A percentile compares a stretch with the other conserved stretches of the same genome.
These are phyloP conservation scores for Drosophila mimetica DNA, from an alignment of 2,888 invertebrate genomes.

Conservation along the genomic window DNA sequence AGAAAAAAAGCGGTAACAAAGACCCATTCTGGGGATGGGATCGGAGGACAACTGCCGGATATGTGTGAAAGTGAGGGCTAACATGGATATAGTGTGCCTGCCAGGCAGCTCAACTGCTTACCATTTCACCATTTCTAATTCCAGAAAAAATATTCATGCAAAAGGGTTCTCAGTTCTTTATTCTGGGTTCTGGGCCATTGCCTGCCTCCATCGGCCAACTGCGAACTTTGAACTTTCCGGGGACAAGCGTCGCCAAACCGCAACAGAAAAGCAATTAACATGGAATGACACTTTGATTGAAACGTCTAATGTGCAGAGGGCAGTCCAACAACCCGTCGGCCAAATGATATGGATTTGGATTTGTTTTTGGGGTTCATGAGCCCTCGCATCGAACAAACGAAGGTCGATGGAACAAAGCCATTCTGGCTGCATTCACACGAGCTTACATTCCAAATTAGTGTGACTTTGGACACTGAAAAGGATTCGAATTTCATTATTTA, in stretches of 20 bases:
- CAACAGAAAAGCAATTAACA: constrained; percentile 51
- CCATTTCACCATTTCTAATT: constrained; percentile 43
- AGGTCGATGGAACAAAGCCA: constrained; percentile 12
- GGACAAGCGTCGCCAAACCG: constrained; percentile 39
- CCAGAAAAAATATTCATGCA: constrained; percentile 28
- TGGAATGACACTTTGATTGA: constrained; percentile 53
- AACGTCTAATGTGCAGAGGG: constrained; percentile 35
- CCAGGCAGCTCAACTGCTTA: constrained; percentile 38
- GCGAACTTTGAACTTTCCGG: constrained; percentile 48
- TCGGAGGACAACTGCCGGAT: constrained; percentile 42
- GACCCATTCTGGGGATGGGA: constrained; percentile 23
- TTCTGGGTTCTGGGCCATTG: constrained; percentile 18
- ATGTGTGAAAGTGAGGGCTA: constrained; percentile 69
- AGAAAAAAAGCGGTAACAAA: constrained; percentile 14
- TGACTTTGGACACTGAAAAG: neutral
- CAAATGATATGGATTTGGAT: constrained; percentile 13
- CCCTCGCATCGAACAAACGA: neutral
- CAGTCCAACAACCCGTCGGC: constrained; percentile 28
- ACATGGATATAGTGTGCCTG: constrained; percentile 24
- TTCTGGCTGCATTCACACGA: constrained; percentile 7
- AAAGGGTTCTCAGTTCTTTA: constrained; percentile 11
- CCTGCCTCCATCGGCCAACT: constrained; percentile 33
- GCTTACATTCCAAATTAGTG: neutral
- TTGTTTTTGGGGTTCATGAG: constrained; percentile 14
- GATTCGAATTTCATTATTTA: neutral